phyloP scores from a whole-genome alignment of 2,797 vertebrate species.

The Sebastes hubbsi region DNA sequence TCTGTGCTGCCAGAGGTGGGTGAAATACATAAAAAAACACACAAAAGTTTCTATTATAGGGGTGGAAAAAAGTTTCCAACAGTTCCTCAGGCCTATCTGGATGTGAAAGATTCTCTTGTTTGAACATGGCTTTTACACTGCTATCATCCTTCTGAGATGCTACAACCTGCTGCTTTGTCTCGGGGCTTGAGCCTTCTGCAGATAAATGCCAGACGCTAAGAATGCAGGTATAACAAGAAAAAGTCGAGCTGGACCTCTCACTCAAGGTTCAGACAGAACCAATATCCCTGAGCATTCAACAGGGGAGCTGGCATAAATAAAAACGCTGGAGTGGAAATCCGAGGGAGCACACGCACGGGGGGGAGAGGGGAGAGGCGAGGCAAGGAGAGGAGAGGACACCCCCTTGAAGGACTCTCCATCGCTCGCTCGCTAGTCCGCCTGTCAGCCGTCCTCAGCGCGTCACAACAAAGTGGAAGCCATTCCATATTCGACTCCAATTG shows the following conservation, averaged over 20 bases:
- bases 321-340: conserved; percentile 50
- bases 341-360: neutral
- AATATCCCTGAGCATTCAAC: conserved; percentile 68
- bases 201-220: conserved; percentile 60
- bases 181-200: conserved; percentile 25
- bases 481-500: conserved; percentile 67
- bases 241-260: conserved; percentile 52
- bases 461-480: conserved; percentile 68
- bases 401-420: conserved; percentile 38
- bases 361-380: neutral
- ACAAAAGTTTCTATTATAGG: conserved; percentile 12
- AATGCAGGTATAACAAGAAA: conserved; percentile 55
- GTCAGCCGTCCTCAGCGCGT: conserved; percentile 62
- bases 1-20: conserved; percentile 4
- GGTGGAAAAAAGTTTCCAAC: neutral
- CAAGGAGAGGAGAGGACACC: conserved; percentile 14
- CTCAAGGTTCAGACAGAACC: conserved; percentile 67
- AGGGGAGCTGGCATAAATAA: conserved; percentile 61
- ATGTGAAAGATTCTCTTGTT: conserved; percentile 39
- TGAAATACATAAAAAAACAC: conserved; percentile 3
- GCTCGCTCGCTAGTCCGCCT: conserved; percentile 20
- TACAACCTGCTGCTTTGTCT: conserved; percentile 38
- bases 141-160: conserved; percentile 40
- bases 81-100: conserved; percentile 45
- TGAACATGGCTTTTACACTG: conserved; percentile 44